Base-by-base conservation (phyloP, 2,888 invertebrate genomes). In the Exocentrus adspersus region DNA sequence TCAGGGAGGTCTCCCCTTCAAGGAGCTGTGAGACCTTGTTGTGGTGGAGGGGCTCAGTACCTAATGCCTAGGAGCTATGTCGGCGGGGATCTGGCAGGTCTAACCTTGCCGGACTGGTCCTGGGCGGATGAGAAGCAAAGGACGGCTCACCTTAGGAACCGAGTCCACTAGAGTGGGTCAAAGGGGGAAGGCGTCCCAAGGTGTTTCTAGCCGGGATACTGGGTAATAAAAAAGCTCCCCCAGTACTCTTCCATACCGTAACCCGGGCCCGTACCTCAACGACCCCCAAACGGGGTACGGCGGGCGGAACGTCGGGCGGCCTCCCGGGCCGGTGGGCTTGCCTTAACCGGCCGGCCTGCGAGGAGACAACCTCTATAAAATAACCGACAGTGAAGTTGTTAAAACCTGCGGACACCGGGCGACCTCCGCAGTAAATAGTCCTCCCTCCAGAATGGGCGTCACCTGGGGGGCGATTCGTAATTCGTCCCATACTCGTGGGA, bases 11-110 rank as follows among this genome's bases (percentile, higher is more conserved):
- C 20, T 10, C 46, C 19, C 20, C 46, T 51, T 32, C 19, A 32
- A 28, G 51, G 51, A 51, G 51, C 51, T 51, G 32, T 17, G 51
- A 24, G 51, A 51, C 51, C 30, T 51, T 51, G 51, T 9, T 32
- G 51, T 48, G 51, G 51, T 51, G 51, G 14, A 28, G 51, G 30
- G 51, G 51, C 30, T 51, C 16, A 51, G 51, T 51, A 51, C n/a
- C n/a, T n/a, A n/a, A 17, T 17, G 16, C 30, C 32, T 1, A 51
- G 14, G 51, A 51, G 30, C 30, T 16, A 51, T 32, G 51, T n/a
- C 51, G 51, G 51, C 51, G 51, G 51, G 32, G 16, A n/a, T 30
- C 30, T 16, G 14, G 28, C n/a, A 51, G 51, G 51, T 28, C 32
- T 28, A 16, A 28, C 32, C 51, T 30, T 16, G 51, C 32, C 32